Percentiles rank a stretch among this genome's conserved stretches.
Conservation (phyloP, 2,113 vertebrate genomes). For the Agapornis roseicollis region DNA sequence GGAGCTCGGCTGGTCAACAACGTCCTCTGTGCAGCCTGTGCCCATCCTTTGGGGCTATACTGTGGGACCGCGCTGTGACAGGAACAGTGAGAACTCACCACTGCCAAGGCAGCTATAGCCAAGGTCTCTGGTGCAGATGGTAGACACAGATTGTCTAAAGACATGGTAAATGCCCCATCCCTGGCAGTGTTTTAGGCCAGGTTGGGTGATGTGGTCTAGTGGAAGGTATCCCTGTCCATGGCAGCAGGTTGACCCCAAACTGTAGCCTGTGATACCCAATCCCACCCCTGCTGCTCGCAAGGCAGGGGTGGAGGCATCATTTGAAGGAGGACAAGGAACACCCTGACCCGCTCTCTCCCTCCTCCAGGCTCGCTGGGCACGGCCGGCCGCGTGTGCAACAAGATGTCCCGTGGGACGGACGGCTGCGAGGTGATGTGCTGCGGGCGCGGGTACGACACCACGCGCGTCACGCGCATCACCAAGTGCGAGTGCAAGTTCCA, state of each 20-base stretch:
- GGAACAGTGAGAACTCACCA: rapidly evolving
- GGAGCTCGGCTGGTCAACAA: rapidly evolving
- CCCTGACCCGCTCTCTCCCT: neutral
- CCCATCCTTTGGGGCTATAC: neutral
- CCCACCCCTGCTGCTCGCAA: rapidly evolving
- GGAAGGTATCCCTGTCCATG: neutral
- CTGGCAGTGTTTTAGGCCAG: neutral
- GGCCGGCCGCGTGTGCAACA: slow-evolving; percentile 91
- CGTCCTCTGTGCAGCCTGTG: neutral
- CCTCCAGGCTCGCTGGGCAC: slow-evolving; percentile 91
- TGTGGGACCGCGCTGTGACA: neutral
- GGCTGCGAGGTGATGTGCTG: slow-evolving; percentile 99
- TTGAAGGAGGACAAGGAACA: rapidly evolving
- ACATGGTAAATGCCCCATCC: neutral
- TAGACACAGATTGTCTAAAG: neutral
- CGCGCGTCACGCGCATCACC: slow-evolving; percentile 88
- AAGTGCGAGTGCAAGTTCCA: slow-evolving; percentile 99
- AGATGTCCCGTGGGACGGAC: slow-evolving; percentile 87
- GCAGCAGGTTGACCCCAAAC: neutral
- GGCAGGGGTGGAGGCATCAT: rapidly evolving
- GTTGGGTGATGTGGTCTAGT: neutral
- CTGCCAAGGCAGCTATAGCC: rapidly evolving
- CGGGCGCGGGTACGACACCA: slow-evolving; percentile 97
- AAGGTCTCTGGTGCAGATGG: rapidly evolving
- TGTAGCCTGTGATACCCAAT: rapidly evolving